Percentiles rank a stretch among this genome's conserved stretches.
Conservation (phyloP, 2,888 invertebrate genomes). For the Euphydryas editha region DNA sequence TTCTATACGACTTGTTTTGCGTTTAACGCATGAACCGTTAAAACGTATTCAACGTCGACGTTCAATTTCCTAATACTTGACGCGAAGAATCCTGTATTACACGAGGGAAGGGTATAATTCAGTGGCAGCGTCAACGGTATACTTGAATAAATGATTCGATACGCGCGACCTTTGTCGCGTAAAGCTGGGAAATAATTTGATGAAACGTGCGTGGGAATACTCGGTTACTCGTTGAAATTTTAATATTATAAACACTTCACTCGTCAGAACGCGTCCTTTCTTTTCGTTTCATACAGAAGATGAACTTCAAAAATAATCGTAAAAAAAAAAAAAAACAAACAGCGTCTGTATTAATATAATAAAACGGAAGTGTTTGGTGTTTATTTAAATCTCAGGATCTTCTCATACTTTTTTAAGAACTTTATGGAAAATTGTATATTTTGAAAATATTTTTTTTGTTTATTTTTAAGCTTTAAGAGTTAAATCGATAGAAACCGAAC, state of each 20-base stretch:
- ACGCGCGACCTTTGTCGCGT: neutral
- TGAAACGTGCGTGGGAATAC: neutral
- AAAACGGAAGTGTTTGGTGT: too few relatives aligned
- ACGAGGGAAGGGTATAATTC: neutral
- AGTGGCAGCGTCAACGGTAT: neutral
- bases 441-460: too few relatives aligned
- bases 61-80: neutral
- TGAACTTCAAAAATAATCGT: too few relatives aligned
- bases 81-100: neutral
- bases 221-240: neutral
- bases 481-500: too few relatives aligned
- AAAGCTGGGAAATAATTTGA: neutral
- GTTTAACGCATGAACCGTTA: neutral
- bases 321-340: too few relatives aligned
- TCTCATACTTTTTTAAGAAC: too few relatives aligned
- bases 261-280: neutral
- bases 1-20: too few relatives aligned
- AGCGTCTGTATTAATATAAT: too few relatives aligned
- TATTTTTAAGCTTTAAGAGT: too few relatives aligned
- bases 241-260: neutral
- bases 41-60: neutral
- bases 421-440: too few relatives aligned
- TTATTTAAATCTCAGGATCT: too few relatives aligned
- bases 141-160: constrained; percentile 12
- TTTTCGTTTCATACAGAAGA: too few relatives aligned